Percentiles rank a stretch among this genome's conserved stretches.
phyloP scores from a whole-genome alignment of 2,888 invertebrate genomes.

The Drosophila prostipennis region DNA sequence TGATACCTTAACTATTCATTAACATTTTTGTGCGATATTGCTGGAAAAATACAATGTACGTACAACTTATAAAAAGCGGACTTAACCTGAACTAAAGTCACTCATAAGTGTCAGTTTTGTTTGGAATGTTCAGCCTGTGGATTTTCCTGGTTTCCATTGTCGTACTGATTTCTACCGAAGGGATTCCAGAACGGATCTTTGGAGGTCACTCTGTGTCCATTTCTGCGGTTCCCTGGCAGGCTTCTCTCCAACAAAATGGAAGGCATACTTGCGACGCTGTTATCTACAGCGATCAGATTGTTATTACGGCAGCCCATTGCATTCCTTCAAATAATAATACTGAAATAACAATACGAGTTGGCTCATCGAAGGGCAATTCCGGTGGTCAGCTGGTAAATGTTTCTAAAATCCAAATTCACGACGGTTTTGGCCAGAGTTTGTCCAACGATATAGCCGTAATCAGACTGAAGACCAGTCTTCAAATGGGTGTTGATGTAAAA shows the following conservation, averaged over 20 bases:
- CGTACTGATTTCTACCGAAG: not conserved
- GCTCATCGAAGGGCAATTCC: not conserved
- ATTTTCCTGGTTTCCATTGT: conserved; percentile 2
- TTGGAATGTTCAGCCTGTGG: not conserved
- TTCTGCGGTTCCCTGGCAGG: conserved; percentile 26
- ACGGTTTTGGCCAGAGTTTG: not conserved
- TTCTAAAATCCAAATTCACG: not conserved
- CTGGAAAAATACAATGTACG: not conserved
- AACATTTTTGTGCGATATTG: not conserved
- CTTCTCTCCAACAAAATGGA: conserved; percentile 11
- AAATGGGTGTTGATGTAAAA: not conserved
- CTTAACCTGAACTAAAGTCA: not conserved
- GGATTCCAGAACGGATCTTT: not conserved
- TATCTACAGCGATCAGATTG: conserved; percentile 1
- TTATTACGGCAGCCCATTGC: conserved; percentile 6
- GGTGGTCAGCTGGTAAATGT: not conserved
- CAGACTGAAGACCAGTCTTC: not conserved
- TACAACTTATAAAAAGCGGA: not conserved
- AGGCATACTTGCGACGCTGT: not conserved
- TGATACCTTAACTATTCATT: not conserved
- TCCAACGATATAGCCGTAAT: conserved; percentile 6
- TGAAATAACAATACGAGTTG: not conserved
- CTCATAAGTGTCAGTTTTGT: not conserved
- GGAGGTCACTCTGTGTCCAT: conserved; percentile 3
- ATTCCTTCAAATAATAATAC: not conserved